Conservation (phyloP, 2,797 vertebrate species). For the Lophotriccus pileatus region DNA sequence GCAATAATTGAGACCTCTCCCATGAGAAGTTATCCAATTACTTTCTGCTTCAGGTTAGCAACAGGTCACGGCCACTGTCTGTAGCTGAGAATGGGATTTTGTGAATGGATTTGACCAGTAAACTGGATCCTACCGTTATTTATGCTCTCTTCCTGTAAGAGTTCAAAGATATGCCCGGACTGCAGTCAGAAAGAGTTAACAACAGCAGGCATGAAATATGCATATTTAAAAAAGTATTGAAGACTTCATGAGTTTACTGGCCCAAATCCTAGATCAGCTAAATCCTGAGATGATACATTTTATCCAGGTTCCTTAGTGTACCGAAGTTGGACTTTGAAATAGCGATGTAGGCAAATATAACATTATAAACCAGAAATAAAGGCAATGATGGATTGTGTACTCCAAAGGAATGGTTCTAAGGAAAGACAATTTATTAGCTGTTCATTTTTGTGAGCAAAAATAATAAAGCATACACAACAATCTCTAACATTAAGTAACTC, state of each 20-base stretch:
- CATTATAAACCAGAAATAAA: background rate
- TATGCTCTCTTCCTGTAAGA: background rate
- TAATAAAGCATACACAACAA: background rate
- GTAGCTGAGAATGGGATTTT: background rate
- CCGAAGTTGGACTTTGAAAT: background rate
- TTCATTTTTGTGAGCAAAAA: background rate
- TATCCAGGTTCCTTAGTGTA: background rate
- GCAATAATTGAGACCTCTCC: background rate
- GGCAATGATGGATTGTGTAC: background rate
- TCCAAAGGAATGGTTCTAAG: background rate
- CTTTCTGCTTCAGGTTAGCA: background rate
- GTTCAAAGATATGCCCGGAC: background rate
- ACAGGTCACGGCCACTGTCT: too few species aligned
- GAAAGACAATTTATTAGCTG: background rate
- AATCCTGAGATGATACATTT: background rate
- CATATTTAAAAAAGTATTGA: background rate
- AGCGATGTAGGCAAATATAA: accelerated
- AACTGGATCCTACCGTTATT: background rate
- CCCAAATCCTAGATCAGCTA: background rate
- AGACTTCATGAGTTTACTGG: background rate
- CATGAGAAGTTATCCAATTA: background rate
- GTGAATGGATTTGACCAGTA: background rate
- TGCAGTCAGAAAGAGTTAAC: background rate
- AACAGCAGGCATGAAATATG: background rate
- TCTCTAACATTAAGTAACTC: background rate